Evolutionary conservation across 92 coral and sea anemone species (phyloP).

Genomic region (Hydrozoanthus gracilis): DNA sequence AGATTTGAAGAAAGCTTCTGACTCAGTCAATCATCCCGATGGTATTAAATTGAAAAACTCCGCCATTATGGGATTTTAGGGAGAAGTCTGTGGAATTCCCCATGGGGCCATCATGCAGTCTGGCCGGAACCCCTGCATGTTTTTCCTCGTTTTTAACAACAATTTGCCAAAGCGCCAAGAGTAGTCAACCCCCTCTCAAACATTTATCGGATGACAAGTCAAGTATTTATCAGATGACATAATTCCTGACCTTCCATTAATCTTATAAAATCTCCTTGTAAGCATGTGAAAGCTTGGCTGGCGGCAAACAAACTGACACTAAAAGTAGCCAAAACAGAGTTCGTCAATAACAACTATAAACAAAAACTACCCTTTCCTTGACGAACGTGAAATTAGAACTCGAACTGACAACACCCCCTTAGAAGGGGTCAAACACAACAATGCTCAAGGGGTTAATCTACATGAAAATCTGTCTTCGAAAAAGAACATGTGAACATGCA

Average conservation of each 20-base stretch:
- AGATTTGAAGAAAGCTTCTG: constrained; percentile 53
- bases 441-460: constrained; percentile 50
- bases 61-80: constrained; percentile 15
- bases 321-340: constrained; percentile 47
- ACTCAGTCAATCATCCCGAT: constrained; percentile 47
- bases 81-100: constrained; percentile 43
- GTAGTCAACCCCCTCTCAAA: constrained; percentile 45
- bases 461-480: constrained; percentile 51
- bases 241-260: constrained; percentile 21
- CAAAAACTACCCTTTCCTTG: constrained; percentile 22
- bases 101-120: constrained; percentile 45
- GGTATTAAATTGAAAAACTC: constrained; percentile 20
- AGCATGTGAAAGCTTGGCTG: constrained; percentile 23
- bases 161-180: constrained; percentile 41
- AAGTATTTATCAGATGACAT: constrained; percentile 54
- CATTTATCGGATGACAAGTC: no score
- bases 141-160: constrained; percentile 47
- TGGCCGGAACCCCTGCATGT: constrained; percentile 49
- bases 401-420: constrained; percentile 28
- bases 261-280: constrained; percentile 20
- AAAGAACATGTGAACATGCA: constrained; percentile 13
- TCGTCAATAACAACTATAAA: constrained; percentile 34
- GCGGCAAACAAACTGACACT: constrained; percentile 45
- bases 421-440: constrained; percentile 37
- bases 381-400: background rate